phyloP scores from a whole-genome alignment of 2,797 vertebrate genomes.

The Arnoldichthys spilopterus region DNA sequence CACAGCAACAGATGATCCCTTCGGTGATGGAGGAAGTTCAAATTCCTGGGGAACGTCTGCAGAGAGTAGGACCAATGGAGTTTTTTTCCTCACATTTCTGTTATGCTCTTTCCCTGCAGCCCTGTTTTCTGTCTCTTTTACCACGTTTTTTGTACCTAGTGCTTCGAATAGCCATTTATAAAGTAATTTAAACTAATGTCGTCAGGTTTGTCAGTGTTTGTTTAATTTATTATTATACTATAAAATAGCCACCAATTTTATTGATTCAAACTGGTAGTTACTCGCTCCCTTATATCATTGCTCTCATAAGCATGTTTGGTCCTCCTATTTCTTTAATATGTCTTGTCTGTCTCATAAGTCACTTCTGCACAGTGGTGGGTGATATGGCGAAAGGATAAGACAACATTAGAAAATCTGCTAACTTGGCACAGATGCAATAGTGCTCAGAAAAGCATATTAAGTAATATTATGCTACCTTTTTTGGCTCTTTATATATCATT shows the following conservation, averaged over 20 bases:
- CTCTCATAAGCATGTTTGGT: neutral
- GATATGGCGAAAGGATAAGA: too few relatives aligned
- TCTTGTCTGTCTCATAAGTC: neutral
- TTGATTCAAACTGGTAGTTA: too few relatives aligned
- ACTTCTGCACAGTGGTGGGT: neutral
- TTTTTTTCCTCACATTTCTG: slow-evolving; percentile 24
- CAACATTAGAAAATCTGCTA: too few relatives aligned
- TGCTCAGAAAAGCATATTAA: too few relatives aligned
- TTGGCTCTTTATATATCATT: neutral
- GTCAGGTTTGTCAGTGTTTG: neutral
- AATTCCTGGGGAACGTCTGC: slow-evolving; percentile 81
- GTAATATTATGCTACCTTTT: too few relatives aligned
- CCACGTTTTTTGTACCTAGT: neutral
- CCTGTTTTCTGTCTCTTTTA: neutral
- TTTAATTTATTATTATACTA: neutral
- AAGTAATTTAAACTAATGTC: neutral
- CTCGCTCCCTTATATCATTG: neutral
- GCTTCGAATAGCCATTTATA: neutral
- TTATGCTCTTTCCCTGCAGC: neutral
- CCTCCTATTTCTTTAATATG: neutral
- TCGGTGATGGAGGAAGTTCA: slow-evolving; percentile 77
- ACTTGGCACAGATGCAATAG: too few relatives aligned
- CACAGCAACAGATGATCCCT: slow-evolving; percentile 77
- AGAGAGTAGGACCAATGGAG: slow-evolving; percentile 57
- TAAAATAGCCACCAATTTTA: too few relatives aligned